A percentile compares a stretch with the other conserved stretches of the same genome.
phyloP scores from a whole-genome alignment of 2,888 invertebrate genomes.

The Cheilosia urbana region DNA sequence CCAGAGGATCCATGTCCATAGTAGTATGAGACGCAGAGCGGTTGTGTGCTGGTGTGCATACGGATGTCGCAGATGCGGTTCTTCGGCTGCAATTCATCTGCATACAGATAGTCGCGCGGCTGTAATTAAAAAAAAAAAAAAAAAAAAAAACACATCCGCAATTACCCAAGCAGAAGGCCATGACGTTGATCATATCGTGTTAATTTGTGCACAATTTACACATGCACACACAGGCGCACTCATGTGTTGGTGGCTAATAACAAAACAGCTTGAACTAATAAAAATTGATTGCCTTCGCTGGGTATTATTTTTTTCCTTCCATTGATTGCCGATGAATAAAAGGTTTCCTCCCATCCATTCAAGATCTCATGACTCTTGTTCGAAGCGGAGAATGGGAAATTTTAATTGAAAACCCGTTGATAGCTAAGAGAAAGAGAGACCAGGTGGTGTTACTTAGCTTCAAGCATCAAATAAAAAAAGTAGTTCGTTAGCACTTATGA shows the following conservation, averaged over 20 bases:
- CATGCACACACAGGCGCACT: neutral
- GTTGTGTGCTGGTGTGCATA: neutral
- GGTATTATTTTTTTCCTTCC: neutral
- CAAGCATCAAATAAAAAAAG: neutral
- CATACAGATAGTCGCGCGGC: neutral
- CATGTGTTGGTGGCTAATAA: neutral
- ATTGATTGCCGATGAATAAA: constrained; percentile 3
- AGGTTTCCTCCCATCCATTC: neutral
- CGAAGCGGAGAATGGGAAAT: neutral
- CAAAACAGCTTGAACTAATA: constrained; percentile 12
- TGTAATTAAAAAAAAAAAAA: constrained; percentile 2
- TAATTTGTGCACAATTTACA: constrained; percentile 48
- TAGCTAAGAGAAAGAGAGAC: neutral
- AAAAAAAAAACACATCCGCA: neutral
- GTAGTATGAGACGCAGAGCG: neutral
- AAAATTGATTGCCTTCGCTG: constrained; percentile 14
- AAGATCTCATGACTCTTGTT: neutral
- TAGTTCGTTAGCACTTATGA: no score
- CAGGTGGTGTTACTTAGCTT: neutral
- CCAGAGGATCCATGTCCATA: neutral
- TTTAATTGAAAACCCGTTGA: constrained; percentile 5
- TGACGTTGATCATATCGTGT: constrained; percentile 25
- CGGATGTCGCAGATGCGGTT: neutral
- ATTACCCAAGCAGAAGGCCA: neutral
- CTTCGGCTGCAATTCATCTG: constrained; percentile 12